Percentiles rank a stretch among this genome's conserved stretches.
These are phyloP conservation scores for Rhimphoctona megacephalus DNA, from an alignment of 2,888 invertebrate genomes.

Conservation along the genomic window DNA sequence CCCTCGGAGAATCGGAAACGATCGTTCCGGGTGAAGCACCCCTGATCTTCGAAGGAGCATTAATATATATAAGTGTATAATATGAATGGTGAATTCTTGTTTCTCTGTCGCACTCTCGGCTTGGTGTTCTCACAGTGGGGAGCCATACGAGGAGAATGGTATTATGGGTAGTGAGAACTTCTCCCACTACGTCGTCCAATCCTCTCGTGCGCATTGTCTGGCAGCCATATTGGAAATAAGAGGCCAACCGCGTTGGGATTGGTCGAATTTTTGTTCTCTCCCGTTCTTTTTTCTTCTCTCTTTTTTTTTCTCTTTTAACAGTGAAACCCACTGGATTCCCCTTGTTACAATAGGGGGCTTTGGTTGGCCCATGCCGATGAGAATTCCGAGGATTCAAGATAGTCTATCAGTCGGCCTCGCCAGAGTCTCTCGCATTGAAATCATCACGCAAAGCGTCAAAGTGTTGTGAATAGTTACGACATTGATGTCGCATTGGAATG, in stretches of 20 bases:
- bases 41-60: constrained; percentile 52
- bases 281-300: constrained; percentile 29
- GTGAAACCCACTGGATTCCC: constrained; percentile 70
- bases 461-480: constrained; percentile 62
- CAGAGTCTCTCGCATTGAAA: constrained; percentile 77
- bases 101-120: constrained; percentile 47
- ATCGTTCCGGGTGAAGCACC: constrained; percentile 61
- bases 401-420: constrained; percentile 83
- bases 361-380: constrained; percentile 76
- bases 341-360: constrained; percentile 74
- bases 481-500: neutral
- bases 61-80: constrained; percentile 11
- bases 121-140: constrained; percentile 79
- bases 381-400: constrained; percentile 81
- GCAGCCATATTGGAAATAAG: constrained; percentile 83
- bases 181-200: constrained; percentile 73
- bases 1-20: constrained; percentile 44
- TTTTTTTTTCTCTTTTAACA: constrained; percentile 67
- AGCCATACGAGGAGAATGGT: constrained; percentile 80
- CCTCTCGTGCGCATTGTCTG: constrained; percentile 81
- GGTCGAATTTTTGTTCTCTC: constrained; percentile 80
- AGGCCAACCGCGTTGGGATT: constrained; percentile 82
- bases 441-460: constrained; percentile 72
- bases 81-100: constrained; percentile 32
- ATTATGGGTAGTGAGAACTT: constrained; percentile 81